Evolutionary conservation across 1,140 invertebrate genomes (phyloP), one percentile per base, ranked within the genome.

Genomic region (Cotesia typhae): DNA sequence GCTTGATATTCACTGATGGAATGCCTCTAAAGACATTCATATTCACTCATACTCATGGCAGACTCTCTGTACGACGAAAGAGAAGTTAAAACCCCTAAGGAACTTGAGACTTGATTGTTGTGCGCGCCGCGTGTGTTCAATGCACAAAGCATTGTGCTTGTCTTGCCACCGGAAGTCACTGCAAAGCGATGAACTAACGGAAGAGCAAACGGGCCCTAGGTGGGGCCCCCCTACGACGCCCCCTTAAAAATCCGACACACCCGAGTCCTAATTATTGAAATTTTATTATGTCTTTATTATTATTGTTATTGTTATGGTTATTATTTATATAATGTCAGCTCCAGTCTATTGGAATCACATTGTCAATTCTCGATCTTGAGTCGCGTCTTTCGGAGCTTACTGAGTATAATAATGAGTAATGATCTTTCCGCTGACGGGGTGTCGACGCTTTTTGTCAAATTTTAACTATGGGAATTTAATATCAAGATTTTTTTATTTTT

Each of bases 61-160:
- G 47, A 52, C 7, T 10, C 7, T 70, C 59, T 69, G 65, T 67
- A 63, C 67, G 70, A 71, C 60, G 65, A 76, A 59, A 76, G 74
- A 73, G 75, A 69, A 66, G 38, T 38, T 59, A 75, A 83, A 83
- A 83, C 81, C 83, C 83, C 78, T 80, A 78, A 81, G 84, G 81
- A 87, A 87, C 85, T 87, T 81, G 85, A 87, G 86, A 87, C 86
- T 81, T 81, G 80, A 87, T 87, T 87, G 84, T 87, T 86, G 74
- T 76, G 55, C 64, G 76, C 83, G 76, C 83, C 80, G 84, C 82
- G 83, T 81, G 81, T 85, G 84, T 73, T 69, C 67, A 76, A 72
- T 74, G 77, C 74, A 70, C 74, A 72, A 67, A 74, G 74, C 76
- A 81, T 81, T 82, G 77, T 81, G 74, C 77, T 74, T 74, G 73